These are phyloP conservation scores for Magallana gigas DNA, from an alignment of 1,140 invertebrate genomes.

Conservation along the genomic window DNA sequence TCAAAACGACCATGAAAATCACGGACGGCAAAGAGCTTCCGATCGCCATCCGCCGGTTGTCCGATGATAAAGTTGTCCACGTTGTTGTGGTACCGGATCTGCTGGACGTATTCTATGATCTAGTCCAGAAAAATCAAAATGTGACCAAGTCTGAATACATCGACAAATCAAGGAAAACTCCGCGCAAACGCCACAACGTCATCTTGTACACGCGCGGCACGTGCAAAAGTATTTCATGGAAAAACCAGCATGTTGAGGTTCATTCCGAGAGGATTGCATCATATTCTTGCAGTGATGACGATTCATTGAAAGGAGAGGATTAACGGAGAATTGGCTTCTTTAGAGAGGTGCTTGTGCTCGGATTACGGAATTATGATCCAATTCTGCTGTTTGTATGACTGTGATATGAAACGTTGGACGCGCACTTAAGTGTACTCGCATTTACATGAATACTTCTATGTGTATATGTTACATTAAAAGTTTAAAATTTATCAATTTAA, in stretches of 20 bases:
- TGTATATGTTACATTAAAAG: too few species aligned
- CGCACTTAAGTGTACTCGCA: too few species aligned
- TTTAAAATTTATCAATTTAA: too few species aligned
- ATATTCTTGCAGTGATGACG: not conserved
- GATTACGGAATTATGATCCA: too few species aligned
- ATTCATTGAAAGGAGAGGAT: not conserved
- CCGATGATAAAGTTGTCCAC: slow-evolving; percentile 35
- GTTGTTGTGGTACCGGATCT: slow-evolving; percentile 31
- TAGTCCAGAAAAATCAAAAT: not conserved
- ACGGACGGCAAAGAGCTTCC: slow-evolving; percentile 46
- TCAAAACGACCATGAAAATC: slow-evolving; percentile 47
- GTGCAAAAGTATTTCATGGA: slow-evolving; percentile 51
- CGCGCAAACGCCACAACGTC: slow-evolving; percentile 19
- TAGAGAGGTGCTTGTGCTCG: too few species aligned
- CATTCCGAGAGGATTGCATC: slow-evolving; percentile 17
- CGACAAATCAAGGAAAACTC: not conserved
- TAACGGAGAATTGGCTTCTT: not conserved
- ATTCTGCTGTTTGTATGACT: too few species aligned
- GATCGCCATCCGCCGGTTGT: slow-evolving; percentile 38
- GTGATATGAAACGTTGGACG: too few species aligned
- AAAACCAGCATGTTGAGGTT: slow-evolving; percentile 49
- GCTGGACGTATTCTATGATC: slow-evolving; percentile 19
- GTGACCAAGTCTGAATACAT: not conserved
- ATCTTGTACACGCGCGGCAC: slow-evolving; percentile 44
- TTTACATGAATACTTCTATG: too few species aligned